These are phyloP conservation scores for Synanthedon tipuliformis DNA, from an alignment of 2,888 invertebrate species.

Conservation along the genomic window DNA sequence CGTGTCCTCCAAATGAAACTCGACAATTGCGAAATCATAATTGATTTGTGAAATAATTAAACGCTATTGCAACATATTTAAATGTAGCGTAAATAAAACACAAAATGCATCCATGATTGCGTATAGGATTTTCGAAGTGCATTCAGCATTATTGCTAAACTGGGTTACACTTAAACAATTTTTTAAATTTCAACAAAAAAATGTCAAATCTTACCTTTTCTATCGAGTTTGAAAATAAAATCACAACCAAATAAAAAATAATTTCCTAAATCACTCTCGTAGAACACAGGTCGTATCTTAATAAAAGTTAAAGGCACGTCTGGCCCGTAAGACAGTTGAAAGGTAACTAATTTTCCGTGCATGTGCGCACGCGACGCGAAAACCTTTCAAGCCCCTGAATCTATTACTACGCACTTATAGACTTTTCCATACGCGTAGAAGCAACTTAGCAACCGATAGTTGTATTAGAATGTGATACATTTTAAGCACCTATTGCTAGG, in stretches of 20 bases:
- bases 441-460: no score
- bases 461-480: no score
- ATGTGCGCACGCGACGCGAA: slow-evolving; percentile 11
- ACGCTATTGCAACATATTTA: no score
- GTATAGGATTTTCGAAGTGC: neutral
- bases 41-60: no score
- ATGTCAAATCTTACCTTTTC: neutral
- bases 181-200: neutral
- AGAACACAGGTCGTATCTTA: slow-evolving; percentile 1
- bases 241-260: slow-evolving; percentile 4
- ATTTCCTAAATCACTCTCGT: slow-evolving; percentile 11
- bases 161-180: slow-evolving; percentile 3
- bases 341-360: slow-evolving; percentile 21
- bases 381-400: neutral
- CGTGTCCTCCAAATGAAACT: no score
- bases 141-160: slow-evolving; percentile 10
- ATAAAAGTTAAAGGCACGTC: slow-evolving; percentile 9
- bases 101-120: no score
- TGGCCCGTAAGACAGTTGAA: slow-evolving; percentile 12
- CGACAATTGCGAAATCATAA: no score
- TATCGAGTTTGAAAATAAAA: slow-evolving; percentile 1
- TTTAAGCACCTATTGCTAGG: no score
- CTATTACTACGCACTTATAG: no score
- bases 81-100: no score
- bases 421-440: no score